phyloP scores from a whole-genome alignment of 2,888 invertebrate species.

The Griposia aprilina region DNA sequence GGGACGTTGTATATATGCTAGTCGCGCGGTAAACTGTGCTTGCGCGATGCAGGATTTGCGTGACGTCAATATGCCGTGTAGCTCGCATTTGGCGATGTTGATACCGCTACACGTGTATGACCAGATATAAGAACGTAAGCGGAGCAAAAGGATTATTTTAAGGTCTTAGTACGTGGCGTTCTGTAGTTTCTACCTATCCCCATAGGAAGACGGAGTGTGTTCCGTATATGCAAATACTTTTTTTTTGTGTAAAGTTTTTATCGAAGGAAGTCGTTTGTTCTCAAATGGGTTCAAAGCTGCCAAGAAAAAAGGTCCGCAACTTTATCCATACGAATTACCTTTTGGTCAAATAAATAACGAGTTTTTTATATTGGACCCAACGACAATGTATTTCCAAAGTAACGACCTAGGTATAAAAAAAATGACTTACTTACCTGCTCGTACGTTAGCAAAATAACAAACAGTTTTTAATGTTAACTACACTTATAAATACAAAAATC shows the following conservation, averaged over 20 bases:
- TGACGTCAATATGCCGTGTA: no score
- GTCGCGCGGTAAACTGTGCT: no score
- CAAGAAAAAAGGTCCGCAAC: conserved; percentile 26
- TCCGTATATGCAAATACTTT: neutral
- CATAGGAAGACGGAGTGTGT: neutral
- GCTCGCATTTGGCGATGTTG: no score
- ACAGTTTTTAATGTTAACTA: neutral
- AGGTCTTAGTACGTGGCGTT: neutral
- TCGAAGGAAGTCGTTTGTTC: conserved; percentile 4
- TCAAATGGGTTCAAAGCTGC: conserved; percentile 1
- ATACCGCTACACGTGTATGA: no score
- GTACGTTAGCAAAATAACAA: neutral
- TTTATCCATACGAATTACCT: conserved; percentile 3
- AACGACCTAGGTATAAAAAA: neutral
- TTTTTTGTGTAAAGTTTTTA: neutral
- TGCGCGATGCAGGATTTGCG: no score
- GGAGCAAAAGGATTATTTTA: neutral
- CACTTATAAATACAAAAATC: neutral
- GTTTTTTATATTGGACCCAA: neutral
- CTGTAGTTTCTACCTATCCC: neutral
- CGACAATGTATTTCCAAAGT: neutral
- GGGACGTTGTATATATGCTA: no score
- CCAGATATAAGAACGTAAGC: neutral
- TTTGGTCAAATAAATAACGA: conserved; percentile 8
- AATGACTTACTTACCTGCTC: neutral